phyloP scores from a whole-genome alignment of 2,888 invertebrate genomes.

The Brachynemurus nebulosus region DNA sequence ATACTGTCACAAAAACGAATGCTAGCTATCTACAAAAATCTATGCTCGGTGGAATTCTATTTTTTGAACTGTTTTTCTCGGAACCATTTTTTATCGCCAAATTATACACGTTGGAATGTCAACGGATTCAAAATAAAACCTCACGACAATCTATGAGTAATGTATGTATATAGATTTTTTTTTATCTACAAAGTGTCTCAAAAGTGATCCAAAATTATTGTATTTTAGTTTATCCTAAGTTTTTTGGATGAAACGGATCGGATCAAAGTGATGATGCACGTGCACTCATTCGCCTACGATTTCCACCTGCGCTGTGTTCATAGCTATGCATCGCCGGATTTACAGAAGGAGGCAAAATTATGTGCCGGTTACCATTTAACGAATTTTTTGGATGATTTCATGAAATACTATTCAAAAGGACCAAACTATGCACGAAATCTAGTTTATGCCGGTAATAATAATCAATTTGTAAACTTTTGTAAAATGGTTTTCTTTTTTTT shows the following conservation, averaged over 20 bases:
- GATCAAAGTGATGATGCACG: constrained; percentile 54
- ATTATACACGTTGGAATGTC: constrained; percentile 50
- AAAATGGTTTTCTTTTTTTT: constrained; percentile 1
- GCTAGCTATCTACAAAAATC: constrained; percentile 45
- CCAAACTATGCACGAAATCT: constrained; percentile 64
- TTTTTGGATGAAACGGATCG: constrained; percentile 55
- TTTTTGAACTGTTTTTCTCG: constrained; percentile 51
- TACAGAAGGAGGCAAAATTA: constrained; percentile 33
- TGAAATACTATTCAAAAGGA: constrained; percentile 61
- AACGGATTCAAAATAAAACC: constrained; percentile 40
- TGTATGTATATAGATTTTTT: constrained; percentile 25
- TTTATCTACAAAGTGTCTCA: background rate
- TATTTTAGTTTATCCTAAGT: constrained; percentile 39
- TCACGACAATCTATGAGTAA: constrained; percentile 39
- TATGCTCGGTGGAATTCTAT: constrained; percentile 50
- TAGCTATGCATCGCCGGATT: constrained; percentile 44
- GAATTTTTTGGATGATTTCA: constrained; percentile 60
- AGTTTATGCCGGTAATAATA: constrained; percentile 46
- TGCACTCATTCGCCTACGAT: constrained; percentile 66
- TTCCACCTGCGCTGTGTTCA: constrained; percentile 56
- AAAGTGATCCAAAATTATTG: constrained; percentile 4
- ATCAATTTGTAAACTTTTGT: background rate
- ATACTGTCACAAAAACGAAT: background rate
- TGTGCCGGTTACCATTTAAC: constrained; percentile 52
- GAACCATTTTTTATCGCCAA: constrained; percentile 59